A percentile compares a stretch with the other conserved stretches of the same genome.
Conservation (phyloP, 2,113 vertebrate genomes). For the Peromyscus maniculatus region DNA sequence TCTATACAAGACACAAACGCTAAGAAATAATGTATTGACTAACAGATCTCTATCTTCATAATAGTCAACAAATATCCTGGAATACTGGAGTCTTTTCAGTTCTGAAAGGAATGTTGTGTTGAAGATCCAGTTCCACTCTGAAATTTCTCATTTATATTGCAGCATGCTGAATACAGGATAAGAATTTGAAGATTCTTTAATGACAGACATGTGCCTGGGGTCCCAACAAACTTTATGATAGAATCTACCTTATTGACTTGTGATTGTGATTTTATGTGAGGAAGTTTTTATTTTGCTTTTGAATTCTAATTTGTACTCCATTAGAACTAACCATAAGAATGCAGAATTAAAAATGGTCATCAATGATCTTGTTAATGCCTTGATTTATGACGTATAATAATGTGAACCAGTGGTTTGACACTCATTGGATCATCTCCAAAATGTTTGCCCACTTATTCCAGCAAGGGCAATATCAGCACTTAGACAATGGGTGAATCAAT, state of each 20-base stretch:
- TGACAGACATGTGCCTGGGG: neutral
- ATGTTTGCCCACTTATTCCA: constrained; percentile 58
- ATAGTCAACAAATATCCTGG: neutral
- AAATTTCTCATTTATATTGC: neutral
- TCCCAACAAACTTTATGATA: neutral
- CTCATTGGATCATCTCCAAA: constrained; percentile 43
- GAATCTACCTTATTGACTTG: neutral
- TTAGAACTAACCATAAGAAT: constrained; percentile 53
- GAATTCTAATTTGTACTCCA: neutral
- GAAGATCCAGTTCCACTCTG: neutral
- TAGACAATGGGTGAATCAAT: constrained; percentile 43
- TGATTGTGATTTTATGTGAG: neutral
- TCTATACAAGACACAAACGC: neutral
- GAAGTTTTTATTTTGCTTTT: constrained; percentile 8
- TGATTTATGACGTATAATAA: constrained; percentile 51
- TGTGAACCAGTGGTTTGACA: neutral
- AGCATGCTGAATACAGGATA: neutral
- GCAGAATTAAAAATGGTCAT: constrained; percentile 27
- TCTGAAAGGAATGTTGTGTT: neutral
- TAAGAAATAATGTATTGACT: neutral
- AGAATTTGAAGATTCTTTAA: neutral
- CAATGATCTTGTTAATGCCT: constrained; percentile 29
- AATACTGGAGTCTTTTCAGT: neutral
- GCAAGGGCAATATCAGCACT: constrained; percentile 7
- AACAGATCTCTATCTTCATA: neutral